Conservation (phyloP, 2,113 vertebrate genomes). For the Syngnathus scovelli region DNA sequence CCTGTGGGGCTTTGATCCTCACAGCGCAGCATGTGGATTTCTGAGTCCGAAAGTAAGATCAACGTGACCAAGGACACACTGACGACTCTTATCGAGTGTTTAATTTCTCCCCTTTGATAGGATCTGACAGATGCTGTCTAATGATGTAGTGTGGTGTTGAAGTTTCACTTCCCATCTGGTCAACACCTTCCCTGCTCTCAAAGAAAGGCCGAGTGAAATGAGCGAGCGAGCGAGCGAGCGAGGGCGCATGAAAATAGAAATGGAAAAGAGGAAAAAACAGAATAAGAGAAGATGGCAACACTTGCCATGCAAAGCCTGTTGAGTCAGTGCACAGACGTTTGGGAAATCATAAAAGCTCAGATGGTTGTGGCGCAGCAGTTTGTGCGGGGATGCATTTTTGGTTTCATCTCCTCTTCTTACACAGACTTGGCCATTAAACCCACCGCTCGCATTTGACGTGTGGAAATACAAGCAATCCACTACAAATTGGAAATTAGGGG, state of each 20-base stretch:
- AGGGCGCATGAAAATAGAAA: constrained; percentile 1
- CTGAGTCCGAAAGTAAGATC: constrained; percentile 30
- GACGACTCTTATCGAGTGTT: constrained; percentile 39
- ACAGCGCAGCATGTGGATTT: constrained; percentile 16
- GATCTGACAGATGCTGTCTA: constrained; percentile 29
- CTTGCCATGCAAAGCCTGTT: constrained; percentile 37
- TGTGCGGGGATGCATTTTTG: constrained; percentile 13
- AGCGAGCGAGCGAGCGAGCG: constrained; percentile 1
- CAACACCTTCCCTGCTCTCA: constrained; percentile 17
- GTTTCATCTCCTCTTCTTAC: constrained; percentile 24
- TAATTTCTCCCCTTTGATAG: constrained; percentile 48
- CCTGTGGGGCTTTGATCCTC: background rate
- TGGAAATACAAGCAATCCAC: background rate
- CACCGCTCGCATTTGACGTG: background rate
- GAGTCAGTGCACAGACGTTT: constrained; percentile 26
- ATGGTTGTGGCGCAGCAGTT: constrained; percentile 19
- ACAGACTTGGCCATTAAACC: constrained; percentile 20
- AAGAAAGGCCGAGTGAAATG: background rate
- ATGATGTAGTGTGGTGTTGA: constrained; percentile 14
- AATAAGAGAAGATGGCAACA: constrained; percentile 17
- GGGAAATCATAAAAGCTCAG: constrained; percentile 54
- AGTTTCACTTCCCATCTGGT: constrained; percentile 46
- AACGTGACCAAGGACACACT: constrained; percentile 47
- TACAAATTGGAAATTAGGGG: too few species aligned
- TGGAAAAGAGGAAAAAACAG: background rate